Conservation (phyloP, 2,797 vertebrate species). For the Notolabrus celidotus region DNA sequence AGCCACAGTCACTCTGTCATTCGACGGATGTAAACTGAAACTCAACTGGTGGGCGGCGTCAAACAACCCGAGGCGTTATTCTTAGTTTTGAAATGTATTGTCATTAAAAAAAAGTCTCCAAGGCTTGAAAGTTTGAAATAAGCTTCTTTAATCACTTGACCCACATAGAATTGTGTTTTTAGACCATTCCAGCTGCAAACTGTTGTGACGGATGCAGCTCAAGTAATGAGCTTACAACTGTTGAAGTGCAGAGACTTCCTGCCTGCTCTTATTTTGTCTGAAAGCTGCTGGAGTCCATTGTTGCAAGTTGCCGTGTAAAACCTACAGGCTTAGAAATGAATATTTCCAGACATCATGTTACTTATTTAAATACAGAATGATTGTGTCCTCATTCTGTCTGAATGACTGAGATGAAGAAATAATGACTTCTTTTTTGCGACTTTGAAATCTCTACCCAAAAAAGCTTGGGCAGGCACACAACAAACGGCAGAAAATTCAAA, state of each 20-base stretch:
- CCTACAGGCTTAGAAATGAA: conserved; percentile 42
- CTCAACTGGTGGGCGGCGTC: neutral
- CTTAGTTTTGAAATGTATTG: neutral
- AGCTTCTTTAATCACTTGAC: conserved; percentile 45
- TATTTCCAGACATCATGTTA: conserved; percentile 54
- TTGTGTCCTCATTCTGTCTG: conserved; percentile 79
- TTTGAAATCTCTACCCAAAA: conserved; percentile 67
- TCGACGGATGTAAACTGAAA: neutral
- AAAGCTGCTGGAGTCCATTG: conserved; percentile 28
- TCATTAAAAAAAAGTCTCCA: neutral
- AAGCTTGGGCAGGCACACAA: conserved; percentile 42
- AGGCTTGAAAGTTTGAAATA: conserved; percentile 23
- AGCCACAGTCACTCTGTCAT: neutral
- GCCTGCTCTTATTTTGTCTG: conserved; percentile 18
- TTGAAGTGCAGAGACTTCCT: conserved; percentile 13
- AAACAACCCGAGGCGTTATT: neutral
- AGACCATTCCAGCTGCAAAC: conserved; percentile 2
- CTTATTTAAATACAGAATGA: conserved; percentile 71
- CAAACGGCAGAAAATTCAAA: conserved; percentile 62
- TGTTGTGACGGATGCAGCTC: conserved; percentile 24
- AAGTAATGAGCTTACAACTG: conserved; percentile 34
- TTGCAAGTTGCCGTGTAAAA: conserved; percentile 20
- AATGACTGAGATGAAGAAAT: conserved; percentile 74
- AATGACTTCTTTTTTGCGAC: conserved; percentile 68
- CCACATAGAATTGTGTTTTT: conserved; percentile 34